Evolutionary conservation across 2,113 vertebrate species (phyloP), one percentile per base, ranked within the genome.

Genomic region (Macrotus californicus): DNA sequence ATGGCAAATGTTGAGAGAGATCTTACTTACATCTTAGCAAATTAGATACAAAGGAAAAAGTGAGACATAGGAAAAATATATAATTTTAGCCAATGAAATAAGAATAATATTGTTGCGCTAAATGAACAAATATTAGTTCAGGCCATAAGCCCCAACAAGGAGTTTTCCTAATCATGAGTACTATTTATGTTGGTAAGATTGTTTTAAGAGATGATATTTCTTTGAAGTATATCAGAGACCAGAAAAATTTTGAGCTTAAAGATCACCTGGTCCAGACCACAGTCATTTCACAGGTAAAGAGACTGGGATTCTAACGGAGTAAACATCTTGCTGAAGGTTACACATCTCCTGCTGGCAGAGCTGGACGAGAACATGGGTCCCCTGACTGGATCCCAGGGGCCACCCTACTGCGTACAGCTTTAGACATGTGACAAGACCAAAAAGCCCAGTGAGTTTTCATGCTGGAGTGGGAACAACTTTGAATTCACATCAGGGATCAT

Each of bases 341-440:
- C 56, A 54, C 19, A 31, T 70, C 72, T 64, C 41, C 67, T 83
- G 75, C 43, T 50, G 87, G 70, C 41, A 70, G 43, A 73, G 24
- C 69, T 48, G 22, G 46, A 8, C 69, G 39, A 52, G 83, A 76
- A 67, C 24, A 0, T 0, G 7, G 13, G 29, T 70, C 16, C 36
- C 46, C 64, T 73, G 70, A 87, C 7, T 24, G 46, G 80, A 90
- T 36, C n/a, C 80, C 80, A 52, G 79, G 39, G 31, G 6, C 52
- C 75, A 72, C 21, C 15, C 54, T 24, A 5, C 77, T 26, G 43
- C 54, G 75, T 5, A 61, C 36, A 69, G 61, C 75, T 96, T 94
- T 91, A 70, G 48, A 95, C 94, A 80, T 92, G 75, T 72, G 79
- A 95, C 69, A 64, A 91, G 83, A 80, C 94, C 22, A 91, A 75